Percentiles rank a stretch among this genome's conserved stretches.
Conservation (phyloP, 2,113 vertebrate genomes). For the Andinoacara biseriatus region DNA sequence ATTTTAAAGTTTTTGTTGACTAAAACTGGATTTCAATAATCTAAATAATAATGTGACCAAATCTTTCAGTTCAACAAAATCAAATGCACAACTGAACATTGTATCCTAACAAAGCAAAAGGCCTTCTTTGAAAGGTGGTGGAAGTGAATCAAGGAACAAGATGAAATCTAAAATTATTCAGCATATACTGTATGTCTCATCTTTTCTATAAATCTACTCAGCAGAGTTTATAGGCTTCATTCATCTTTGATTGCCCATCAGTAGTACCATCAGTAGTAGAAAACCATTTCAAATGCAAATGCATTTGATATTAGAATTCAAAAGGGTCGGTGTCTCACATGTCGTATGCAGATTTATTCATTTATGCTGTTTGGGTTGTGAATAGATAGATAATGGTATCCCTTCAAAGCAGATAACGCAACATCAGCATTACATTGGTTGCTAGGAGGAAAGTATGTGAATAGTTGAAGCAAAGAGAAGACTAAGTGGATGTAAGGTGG, state of each 20-base stretch:
- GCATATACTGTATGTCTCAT: neutral
- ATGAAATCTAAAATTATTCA: neutral
- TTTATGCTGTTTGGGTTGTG: conserved; percentile 49
- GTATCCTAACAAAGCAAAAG: neutral
- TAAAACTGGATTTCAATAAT: neutral
- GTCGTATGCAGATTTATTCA: conserved; percentile 57
- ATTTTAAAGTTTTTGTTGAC: neutral
- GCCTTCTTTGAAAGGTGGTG: neutral
- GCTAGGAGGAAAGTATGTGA: conserved; percentile 31
- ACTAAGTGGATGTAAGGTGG: conserved; percentile 14
- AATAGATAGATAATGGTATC: conserved; percentile 6
- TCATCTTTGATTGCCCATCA: conserved; percentile 24
- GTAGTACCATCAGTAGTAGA: neutral
- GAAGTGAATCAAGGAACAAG: neutral
- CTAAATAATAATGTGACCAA: neutral
- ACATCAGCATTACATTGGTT: conserved; percentile 36
- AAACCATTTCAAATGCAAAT: conserved; percentile 43
- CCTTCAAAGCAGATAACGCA: conserved; percentile 25
- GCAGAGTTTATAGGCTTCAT: neutral
- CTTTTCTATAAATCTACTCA: neutral
- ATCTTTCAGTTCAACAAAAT: neutral
- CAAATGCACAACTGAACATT: neutral
- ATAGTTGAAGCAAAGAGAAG: conserved; percentile 12
- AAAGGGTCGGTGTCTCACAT: conserved; percentile 17
- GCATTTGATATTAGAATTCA: conserved; percentile 38